Base-by-base conservation (phyloP, 2,113 vertebrate genomes). In the Xenus cinereus region DNA sequence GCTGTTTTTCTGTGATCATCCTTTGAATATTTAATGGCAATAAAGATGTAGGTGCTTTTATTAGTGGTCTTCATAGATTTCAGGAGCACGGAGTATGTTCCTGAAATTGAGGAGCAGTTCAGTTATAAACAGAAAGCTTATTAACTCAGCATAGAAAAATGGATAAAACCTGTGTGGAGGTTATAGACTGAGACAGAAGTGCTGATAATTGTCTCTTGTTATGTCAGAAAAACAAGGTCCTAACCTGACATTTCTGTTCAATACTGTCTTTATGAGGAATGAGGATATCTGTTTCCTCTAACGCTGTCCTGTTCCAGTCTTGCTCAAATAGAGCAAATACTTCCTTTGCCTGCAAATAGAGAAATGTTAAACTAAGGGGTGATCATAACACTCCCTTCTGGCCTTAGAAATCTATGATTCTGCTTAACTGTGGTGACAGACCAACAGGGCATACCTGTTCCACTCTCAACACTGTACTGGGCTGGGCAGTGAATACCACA, bases 171-270 rank as follows among this genome's bases (percentile, higher is more conserved):
- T 67, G 9, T 12, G 24, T 71, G 35, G 30, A 85, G 21, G 23
- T 86, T 86, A 68, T 9, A 83, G 45, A 28, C 33, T 46, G 54
- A 93, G 79, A 56, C 8, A 41, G 32, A 84, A 83, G 7, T 19
- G 5, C 14, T 74, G 37, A 59, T 88, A 77, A 83, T 83, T 0
- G 0, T 71, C 54, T 80, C 33, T 50, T 87, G 35, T 80, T 93
- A 88, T 71, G 37, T 63, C 66, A 76, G 77, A 84, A 82, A 92
- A 94, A 69, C 35, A 84, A 79, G 27, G 30, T 72, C 53, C 22
- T 82, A 93, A 71, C n/a, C 46, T 51, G 78, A 86, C 72, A 74
- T 75, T 94, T 94, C 56, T 84, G 19, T 45, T 93, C 59, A 92
- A 68, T 81, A 39, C 37, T 78, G 71, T 50, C 48, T 78, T 82